Evolutionary conservation across 2,113 vertebrate species (phyloP).

Genomic region (Alligator mississippiensis): DNA sequence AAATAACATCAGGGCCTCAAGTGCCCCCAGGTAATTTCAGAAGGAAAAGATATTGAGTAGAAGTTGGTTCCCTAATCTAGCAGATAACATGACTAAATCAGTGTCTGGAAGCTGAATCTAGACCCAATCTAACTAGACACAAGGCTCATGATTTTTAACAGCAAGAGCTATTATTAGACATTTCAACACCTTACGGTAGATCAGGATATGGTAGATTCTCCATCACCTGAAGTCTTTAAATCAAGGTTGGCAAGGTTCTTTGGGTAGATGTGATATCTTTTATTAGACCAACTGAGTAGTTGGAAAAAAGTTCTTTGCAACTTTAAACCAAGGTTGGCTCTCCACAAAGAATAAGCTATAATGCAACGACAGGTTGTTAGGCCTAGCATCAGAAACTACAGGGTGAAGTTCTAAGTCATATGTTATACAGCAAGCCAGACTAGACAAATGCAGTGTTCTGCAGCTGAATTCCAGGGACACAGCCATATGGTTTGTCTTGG

Average conservation of each 20-base stretch:
- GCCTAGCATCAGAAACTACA: not conserved
- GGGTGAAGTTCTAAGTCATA: not conserved
- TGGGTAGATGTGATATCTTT: too few relatives aligned
- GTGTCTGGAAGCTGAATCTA: not conserved
- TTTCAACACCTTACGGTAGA: not conserved
- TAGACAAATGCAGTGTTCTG: not conserved
- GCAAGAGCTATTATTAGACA: not conserved
- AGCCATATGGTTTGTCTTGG: not conserved
- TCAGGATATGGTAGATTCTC: not conserved
- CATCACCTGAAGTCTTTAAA: not conserved
- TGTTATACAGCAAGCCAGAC: not conserved
- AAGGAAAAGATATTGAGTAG: not conserved
- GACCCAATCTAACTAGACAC: not conserved
- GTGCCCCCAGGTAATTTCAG: not conserved
- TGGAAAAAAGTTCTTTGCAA: too few relatives aligned
- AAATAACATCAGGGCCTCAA: too few relatives aligned
- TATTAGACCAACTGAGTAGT: too few relatives aligned
- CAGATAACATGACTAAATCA: not conserved
- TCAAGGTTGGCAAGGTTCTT: not conserved
- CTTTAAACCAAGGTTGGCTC: not conserved
- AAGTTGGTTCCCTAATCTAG: not conserved
- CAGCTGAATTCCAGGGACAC: not conserved
- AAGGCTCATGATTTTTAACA: not conserved
- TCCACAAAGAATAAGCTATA: not conserved
- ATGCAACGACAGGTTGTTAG: not conserved